Base-by-base conservation (phyloP, 2,113 vertebrate species). In the Brienomyrus longianalis region DNA sequence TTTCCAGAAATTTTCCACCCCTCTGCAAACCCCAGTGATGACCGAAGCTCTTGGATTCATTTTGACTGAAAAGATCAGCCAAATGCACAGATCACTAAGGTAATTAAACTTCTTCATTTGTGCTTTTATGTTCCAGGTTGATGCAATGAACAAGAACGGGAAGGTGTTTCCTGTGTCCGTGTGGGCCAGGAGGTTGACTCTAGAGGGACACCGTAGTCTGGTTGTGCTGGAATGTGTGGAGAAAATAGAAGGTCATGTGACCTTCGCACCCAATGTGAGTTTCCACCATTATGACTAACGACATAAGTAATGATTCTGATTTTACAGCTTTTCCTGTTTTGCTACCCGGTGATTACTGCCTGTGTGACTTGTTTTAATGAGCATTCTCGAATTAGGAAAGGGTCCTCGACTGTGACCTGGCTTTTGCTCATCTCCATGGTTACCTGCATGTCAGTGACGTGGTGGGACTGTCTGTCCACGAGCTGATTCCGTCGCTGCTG, bases 141-240 rank as follows among this genome's bases (percentile, higher is more conserved):
- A 98, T 90, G 51, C 96, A 10, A 80, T 96, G 91, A 93, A 94
- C 39, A 89, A 35, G 88, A 93, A 93, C 7, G 95, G 94, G 8
- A 95, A 95, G 66, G 95, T 96, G 92, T 94, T 97, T 27, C 96
- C 97, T 0, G 96, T 98, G 70, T 97, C 95, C 0, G 94, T 98
- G 35, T 98, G 96, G 95, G 93, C 96, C 90, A 94, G 94, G 91
- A 94, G 88, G 88, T 51, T 94, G 70, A 93, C 91, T 87, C 95
- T 92, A 88, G 93, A 96, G 59, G 90, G 66, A n/a, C 92, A 91
- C 2, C 89, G 92, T 66, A 96, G 94, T 3, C 93, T 97, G 91
- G 93, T 98, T 3, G 92, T 98, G 91, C 93, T 98, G 92, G 97
- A 99, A 92, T 95, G 95, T 0, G 97, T 98, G 88, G 97, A 98